Conservation (phyloP, 2,113 vertebrate genomes). For the Pseudorectes ferrugineus region DNA sequence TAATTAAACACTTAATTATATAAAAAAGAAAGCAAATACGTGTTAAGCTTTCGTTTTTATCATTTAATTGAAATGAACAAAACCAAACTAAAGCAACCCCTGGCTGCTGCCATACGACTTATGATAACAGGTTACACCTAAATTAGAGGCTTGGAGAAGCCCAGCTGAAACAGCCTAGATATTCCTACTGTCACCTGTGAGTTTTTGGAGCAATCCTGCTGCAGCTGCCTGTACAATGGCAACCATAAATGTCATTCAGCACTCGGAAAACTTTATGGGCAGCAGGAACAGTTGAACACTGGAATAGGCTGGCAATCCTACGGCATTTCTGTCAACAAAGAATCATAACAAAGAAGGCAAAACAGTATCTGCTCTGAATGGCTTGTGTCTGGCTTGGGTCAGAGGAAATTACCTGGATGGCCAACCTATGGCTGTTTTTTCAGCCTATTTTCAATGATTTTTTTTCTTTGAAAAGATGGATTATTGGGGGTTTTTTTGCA, state of each 20-base stretch:
- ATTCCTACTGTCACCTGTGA: background rate
- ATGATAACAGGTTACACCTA: background rate
- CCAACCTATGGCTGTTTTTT: background rate
- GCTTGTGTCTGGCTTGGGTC: accelerated
- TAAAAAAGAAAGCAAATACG: background rate
- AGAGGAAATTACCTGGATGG: background rate
- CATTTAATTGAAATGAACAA: background rate
- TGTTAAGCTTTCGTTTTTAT: background rate
- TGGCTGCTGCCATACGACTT: background rate
- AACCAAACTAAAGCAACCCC: background rate
- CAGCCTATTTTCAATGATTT: background rate
- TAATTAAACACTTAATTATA: background rate
- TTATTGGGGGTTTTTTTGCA: background rate
- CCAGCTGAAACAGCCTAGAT: background rate
- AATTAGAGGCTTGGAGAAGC: background rate
- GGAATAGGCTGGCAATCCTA: background rate
- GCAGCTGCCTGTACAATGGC: background rate
- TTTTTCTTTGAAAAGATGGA: background rate
- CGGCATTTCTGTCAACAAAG: background rate
- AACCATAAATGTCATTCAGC: background rate
- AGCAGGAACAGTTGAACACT: background rate
- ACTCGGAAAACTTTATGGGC: background rate
- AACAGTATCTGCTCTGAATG: background rate
- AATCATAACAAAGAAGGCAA: background rate
- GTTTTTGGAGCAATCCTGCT: background rate